Conservation (phyloP, 2,113 vertebrate species). For the Acinonyx jubatus region DNA sequence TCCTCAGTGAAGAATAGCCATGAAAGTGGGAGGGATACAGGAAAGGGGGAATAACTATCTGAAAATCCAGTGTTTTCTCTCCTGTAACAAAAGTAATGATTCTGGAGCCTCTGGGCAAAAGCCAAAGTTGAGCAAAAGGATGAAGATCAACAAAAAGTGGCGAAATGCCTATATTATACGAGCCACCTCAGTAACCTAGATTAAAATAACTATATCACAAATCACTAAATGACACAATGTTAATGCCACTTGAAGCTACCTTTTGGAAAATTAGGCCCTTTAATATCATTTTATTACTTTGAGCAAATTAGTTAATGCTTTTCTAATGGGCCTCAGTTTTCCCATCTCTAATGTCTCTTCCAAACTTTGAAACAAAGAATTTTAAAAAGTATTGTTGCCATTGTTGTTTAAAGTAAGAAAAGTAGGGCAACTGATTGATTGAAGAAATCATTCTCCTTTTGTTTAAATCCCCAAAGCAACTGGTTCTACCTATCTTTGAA, state of each 20-base stretch:
- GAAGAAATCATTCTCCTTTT: background rate
- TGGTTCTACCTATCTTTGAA: background rate
- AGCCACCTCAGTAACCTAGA: background rate
- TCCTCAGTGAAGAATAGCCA: background rate
- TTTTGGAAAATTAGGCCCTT: background rate
- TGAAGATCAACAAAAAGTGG: background rate
- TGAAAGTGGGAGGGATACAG: background rate
- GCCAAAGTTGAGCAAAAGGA: background rate
- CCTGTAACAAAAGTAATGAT: background rate
- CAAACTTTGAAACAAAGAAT: background rate
- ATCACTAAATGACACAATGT: background rate
- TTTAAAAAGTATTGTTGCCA: background rate
- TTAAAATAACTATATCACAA: background rate
- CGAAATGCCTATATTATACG: background rate
- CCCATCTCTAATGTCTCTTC: background rate
- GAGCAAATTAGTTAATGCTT: background rate
- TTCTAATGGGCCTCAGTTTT: background rate
- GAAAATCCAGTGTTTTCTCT: background rate
- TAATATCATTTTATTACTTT: background rate
- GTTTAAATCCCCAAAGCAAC: constrained; percentile 30
- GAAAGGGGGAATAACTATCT: background rate
- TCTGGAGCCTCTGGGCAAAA: background rate
- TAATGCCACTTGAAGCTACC: background rate
- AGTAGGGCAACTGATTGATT: background rate
- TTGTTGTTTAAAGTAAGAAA: background rate